Evolutionary conservation across 1,140 invertebrate genomes (phyloP).

Genomic region (Drosophila suzukii): DNA sequence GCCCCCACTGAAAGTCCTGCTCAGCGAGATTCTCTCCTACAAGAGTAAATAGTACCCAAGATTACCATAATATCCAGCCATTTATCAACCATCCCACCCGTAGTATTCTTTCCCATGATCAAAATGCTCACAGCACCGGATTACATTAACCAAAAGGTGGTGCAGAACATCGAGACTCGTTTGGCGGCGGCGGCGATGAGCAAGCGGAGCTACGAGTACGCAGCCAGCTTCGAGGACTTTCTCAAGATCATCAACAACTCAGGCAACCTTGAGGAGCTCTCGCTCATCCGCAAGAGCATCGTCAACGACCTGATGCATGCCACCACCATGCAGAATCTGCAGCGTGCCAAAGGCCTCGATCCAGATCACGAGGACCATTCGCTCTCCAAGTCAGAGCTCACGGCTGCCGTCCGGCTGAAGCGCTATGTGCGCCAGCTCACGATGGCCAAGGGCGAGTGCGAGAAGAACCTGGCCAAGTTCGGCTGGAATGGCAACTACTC

Average conservation of each 20-base stretch:
- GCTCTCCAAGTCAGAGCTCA: slow-evolving; percentile 88
- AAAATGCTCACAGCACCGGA: slow-evolving; percentile 94
- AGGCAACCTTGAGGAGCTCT: slow-evolving; percentile 92
- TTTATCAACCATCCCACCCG: background rate
- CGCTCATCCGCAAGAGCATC: slow-evolving; percentile 92
- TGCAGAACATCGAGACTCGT: slow-evolving; percentile 92
- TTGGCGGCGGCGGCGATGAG: slow-evolving; percentile 92
- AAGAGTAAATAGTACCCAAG: slow-evolving; percentile 87
- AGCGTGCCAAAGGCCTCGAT: slow-evolving; percentile 91
- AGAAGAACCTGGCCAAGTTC: slow-evolving; percentile 90
- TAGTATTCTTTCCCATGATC: slow-evolving; percentile 93
- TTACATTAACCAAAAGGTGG: slow-evolving; percentile 95
- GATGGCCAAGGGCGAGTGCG: slow-evolving; percentile 93
- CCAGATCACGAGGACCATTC: slow-evolving; percentile 88
- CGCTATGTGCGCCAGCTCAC: slow-evolving; percentile 93
- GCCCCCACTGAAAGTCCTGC: slow-evolving; percentile 90
- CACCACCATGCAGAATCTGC: slow-evolving; percentile 94
- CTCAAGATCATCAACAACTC: slow-evolving; percentile 93
- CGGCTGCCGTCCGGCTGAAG: slow-evolving; percentile 89
- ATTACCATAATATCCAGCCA: background rate
- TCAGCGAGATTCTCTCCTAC: slow-evolving; percentile 93
- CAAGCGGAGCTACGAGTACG: slow-evolving; percentile 93
- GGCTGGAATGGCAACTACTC: slow-evolving; percentile 92
- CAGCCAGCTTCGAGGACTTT: slow-evolving; percentile 95
- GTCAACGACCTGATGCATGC: slow-evolving; percentile 97